Evolutionary conservation across 2,113 vertebrate genomes (phyloP), one percentile per base, ranked within the genome.

Genomic region (Sinosuthora webbiana): DNA sequence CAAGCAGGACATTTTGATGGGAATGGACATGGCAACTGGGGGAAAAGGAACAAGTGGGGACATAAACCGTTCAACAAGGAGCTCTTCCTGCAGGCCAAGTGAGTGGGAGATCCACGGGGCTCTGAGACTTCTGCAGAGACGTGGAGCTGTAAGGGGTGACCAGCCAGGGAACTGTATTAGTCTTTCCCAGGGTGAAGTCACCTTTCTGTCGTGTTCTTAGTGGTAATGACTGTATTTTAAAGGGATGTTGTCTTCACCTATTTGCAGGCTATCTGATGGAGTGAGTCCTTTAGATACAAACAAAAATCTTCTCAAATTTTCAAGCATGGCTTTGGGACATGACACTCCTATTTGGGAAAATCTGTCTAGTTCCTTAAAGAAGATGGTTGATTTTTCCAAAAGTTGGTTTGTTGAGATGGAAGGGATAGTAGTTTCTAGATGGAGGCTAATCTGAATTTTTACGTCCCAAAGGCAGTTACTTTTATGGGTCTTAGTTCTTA

Each of bases 61-160:
- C 99, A 99, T 96, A 99, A 99, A 95, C 99, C 99, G 75, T 99
- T 99, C 97, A 99, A 99, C 98, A 99, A 99, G 98, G 99, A 99
- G 97, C 99, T 99, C 62, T 99, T 99, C 90, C 97, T 99, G 78
- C 99, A 99, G 98, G 99, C 99, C 96, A 99, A 99, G 99, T 99
- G 97, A 99, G 99, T 98, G 87, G 73, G 71, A 84, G 62, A 74
- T 68, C 33, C 50, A 17, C 1, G 13, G 79, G 84, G 76, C 35
- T 75, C 47, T 93, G 31, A 62, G 42, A 78, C 41, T 47, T 86
- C 63, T 83, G 1, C 79, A 95, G 67, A 64, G 45, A 30, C 50
- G 12, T 27, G 71, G 74, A 91, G n/a, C 59, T 93, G 35, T 68
- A 41, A 89, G 76, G 85, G 41, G 7, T 25, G 19, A 24, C 84